phyloP scores from a whole-genome alignment of 2,113 vertebrate species.

The Gnathonemus longibarbis region DNA sequence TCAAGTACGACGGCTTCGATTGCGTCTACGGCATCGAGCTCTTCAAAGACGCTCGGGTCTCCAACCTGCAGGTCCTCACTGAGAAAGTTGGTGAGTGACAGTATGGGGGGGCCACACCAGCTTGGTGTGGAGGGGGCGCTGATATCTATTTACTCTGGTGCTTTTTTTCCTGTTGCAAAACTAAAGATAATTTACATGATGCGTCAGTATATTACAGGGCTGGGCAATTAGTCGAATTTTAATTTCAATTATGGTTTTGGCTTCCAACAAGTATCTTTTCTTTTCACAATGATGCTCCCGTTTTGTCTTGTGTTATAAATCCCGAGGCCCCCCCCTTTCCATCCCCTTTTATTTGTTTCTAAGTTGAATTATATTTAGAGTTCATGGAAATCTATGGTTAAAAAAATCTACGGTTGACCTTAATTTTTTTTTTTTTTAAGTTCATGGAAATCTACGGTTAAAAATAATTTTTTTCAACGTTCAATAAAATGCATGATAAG shows the following conservation, averaged over 20 bases:
- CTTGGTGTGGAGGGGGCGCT: neutral
- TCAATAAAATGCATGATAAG: neutral
- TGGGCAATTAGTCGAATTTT: neutral
- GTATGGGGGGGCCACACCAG: neutral
- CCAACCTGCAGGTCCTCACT: slow-evolving; percentile 59
- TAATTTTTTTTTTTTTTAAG: neutral
- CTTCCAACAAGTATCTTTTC: neutral
- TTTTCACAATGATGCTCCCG: neutral
- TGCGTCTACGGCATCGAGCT: slow-evolving; percentile 72
- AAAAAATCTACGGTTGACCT: too few species aligned
- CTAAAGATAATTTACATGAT: neutral
- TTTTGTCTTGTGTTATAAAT: neutral
- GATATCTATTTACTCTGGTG: neutral
- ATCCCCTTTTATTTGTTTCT: neutral
- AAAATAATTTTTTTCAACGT: neutral
- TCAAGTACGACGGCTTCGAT: slow-evolving; percentile 71
- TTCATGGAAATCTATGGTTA: neutral
- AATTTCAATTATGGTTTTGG: neutral
- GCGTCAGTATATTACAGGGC: neutral
- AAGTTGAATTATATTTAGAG: neutral
- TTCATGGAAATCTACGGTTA: neutral
- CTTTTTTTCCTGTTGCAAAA: neutral
- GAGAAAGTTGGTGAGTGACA: slow-evolving; percentile 66
- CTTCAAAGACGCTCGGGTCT: slow-evolving; percentile 67
- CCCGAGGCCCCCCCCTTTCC: too few species aligned